Conservation (phyloP, 2,888 invertebrate species). For the Dryocosmus kuriphilus region DNA sequence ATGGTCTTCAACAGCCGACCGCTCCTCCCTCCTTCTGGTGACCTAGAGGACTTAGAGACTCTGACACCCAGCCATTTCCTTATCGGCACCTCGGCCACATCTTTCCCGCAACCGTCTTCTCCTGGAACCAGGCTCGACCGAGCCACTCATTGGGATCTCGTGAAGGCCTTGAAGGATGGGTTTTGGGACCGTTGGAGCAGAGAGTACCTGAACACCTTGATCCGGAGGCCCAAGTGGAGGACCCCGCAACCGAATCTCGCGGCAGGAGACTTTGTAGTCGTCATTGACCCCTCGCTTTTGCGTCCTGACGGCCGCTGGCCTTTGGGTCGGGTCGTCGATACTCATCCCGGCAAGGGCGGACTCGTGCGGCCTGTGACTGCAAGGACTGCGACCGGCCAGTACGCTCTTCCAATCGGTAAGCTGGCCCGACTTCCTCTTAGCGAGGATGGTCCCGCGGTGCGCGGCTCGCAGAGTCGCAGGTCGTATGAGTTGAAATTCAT, state of each 20-base stretch:
- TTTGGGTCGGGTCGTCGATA: constrained; percentile 45
- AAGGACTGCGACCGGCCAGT: background rate
- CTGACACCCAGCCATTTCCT: constrained; percentile 68
- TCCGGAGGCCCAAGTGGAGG: constrained; percentile 53
- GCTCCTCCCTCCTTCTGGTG: constrained; percentile 58
- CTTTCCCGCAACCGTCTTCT: background rate
- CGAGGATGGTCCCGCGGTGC: too few relatives aligned
- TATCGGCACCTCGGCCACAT: constrained; percentile 50
- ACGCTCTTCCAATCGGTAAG: too few relatives aligned
- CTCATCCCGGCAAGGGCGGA: constrained; percentile 46
- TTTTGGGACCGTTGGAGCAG: constrained; percentile 51
- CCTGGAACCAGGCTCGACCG: constrained; percentile 13
- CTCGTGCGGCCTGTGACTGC: background rate
- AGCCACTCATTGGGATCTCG: constrained; percentile 50
- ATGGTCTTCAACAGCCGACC: constrained; percentile 65
- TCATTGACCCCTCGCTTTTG: constrained; percentile 45
- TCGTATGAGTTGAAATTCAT: too few relatives aligned
- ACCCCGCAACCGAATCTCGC: constrained; percentile 24
- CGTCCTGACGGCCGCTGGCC: constrained; percentile 43
- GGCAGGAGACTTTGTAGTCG: constrained; percentile 46
- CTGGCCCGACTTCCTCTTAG: too few relatives aligned
- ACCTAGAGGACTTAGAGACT: too few relatives aligned
- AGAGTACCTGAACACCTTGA: constrained; percentile 50
- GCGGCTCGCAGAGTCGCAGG: too few relatives aligned
- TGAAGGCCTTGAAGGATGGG: constrained; percentile 47